A percentile compares a stretch with the other conserved stretches of the same genome.
Evolutionary conservation across 2,797 vertebrate genomes (phyloP).

Genomic region (Parotocinclus haroldoi): DNA sequence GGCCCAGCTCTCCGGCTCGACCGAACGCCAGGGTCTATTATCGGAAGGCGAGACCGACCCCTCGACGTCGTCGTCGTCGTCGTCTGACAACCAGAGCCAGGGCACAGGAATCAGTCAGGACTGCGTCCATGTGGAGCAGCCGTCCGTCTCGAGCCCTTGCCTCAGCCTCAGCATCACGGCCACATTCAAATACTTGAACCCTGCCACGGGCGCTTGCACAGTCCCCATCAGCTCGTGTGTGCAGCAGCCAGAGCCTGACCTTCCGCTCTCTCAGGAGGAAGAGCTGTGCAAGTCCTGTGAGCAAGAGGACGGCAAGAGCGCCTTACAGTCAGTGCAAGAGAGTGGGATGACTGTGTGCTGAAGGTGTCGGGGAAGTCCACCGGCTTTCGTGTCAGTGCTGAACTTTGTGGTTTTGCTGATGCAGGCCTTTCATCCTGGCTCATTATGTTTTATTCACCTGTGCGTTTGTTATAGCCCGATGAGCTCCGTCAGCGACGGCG

Average conservation of each 20-base stretch:
- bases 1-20: not conserved
- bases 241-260: slow-evolving; percentile 31
- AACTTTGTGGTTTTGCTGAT: no score
- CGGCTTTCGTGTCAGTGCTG: not conserved
- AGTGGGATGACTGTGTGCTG: slow-evolving; percentile 33
- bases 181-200: slow-evolving; percentile 44
- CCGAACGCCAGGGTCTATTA: slow-evolving; percentile 21
- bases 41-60: slow-evolving; percentile 9
- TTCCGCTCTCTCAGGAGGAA: slow-evolving; percentile 65
- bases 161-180: slow-evolving; percentile 54
- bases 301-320: slow-evolving; percentile 65
- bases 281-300: slow-evolving; percentile 57
- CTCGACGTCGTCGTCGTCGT: slow-evolving; percentile 4
- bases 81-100: slow-evolving; percentile 42
- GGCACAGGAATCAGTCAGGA: slow-evolving; percentile 31
- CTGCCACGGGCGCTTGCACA: slow-evolving; percentile 45
- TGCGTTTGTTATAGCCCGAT: no score
- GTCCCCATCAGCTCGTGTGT: slow-evolving; percentile 44
- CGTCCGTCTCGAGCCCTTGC: slow-evolving; percentile 54
- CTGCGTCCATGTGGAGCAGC: slow-evolving; percentile 32
- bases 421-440: no score
- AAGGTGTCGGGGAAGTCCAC: slow-evolving; percentile 27
- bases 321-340: slow-evolving; percentile 61
- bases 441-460: no score
- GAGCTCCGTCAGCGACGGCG: no score